Conservation (phyloP, 2,888 invertebrate genomes). For the Scaptomyza flava region DNA sequence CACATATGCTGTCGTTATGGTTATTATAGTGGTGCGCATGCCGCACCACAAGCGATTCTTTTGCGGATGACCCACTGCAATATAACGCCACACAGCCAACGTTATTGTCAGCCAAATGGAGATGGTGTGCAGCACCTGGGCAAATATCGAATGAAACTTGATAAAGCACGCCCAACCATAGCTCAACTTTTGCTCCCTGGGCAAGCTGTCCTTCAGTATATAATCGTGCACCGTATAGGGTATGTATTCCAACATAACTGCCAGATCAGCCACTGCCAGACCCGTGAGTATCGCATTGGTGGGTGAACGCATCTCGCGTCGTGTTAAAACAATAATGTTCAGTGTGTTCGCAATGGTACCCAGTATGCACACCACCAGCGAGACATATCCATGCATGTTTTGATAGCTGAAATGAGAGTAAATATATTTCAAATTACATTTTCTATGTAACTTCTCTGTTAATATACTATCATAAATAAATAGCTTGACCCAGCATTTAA, state of each 20-base stretch:
- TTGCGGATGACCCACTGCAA: slow-evolving; percentile 93
- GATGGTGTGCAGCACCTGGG: slow-evolving; percentile 94
- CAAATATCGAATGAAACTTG: slow-evolving; percentile 95
- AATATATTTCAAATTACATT: neutral
- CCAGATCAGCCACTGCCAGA: slow-evolving; percentile 94
- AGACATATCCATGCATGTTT: slow-evolving; percentile 92
- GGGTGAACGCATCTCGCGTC: slow-evolving; percentile 95
- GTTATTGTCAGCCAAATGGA: slow-evolving; percentile 97
- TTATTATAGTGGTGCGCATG: slow-evolving; percentile 90
- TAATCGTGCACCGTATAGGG: slow-evolving; percentile 94
- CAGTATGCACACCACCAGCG: slow-evolving; percentile 93
- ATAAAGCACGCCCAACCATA: slow-evolving; percentile 94
- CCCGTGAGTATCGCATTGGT: slow-evolving; percentile 96
- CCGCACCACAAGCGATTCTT: slow-evolving; percentile 93
- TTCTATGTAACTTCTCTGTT: too few relatives aligned
- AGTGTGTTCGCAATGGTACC: slow-evolving; percentile 96
- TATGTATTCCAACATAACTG: slow-evolving; percentile 98
- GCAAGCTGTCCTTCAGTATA: slow-evolving; percentile 86
- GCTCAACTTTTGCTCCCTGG: slow-evolving; percentile 85
- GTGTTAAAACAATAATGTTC: slow-evolving; percentile 95
- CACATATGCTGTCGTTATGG: slow-evolving; percentile 91
- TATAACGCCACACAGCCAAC: slow-evolving; percentile 96
- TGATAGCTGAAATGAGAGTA: slow-evolving; percentile 86
- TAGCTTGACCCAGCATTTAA: neutral
- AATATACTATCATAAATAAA: too few relatives aligned